A percentile compares a stretch with the other conserved stretches of the same genome.
Conservation (phyloP, 2,797 vertebrate genomes). For the Sciurus carolinensis region DNA sequence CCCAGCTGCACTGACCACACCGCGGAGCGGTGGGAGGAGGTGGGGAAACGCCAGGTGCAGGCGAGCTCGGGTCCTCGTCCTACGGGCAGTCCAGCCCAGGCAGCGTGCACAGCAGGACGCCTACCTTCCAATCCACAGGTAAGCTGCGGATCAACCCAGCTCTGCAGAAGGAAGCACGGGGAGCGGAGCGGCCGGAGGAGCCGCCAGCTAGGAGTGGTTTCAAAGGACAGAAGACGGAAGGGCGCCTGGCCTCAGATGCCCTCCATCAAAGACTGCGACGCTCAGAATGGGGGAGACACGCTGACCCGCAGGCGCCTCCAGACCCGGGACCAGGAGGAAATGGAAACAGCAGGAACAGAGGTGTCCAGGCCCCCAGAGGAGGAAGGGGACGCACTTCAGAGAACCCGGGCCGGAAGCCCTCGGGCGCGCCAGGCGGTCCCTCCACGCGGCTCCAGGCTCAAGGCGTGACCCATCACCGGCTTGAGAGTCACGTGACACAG, state of each 20-base stretch:
- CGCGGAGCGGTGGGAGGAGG: not conserved
- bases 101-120: not conserved
- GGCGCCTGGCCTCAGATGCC: no score
- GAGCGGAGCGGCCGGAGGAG: not conserved
- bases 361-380: not conserved
- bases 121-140: not conserved
- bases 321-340: not conserved
- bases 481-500: not conserved
- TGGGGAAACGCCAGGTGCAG: not conserved
- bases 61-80: not conserved
- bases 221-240: constrained; percentile 14
- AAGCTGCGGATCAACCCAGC: not conserved
- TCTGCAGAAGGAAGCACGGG: not conserved
- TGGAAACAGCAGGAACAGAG: not conserved
- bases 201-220: constrained; percentile 9
- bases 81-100: no score
- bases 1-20: not conserved
- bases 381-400: not conserved
- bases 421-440: not conserved
- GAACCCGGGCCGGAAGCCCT: not conserved
- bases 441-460: not conserved
- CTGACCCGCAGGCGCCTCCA: not conserved
- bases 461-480: not conserved
- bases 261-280: not conserved
- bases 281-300: not conserved